Conservation (phyloP, 2,888 invertebrate genomes). For the Plebejus argus region DNA sequence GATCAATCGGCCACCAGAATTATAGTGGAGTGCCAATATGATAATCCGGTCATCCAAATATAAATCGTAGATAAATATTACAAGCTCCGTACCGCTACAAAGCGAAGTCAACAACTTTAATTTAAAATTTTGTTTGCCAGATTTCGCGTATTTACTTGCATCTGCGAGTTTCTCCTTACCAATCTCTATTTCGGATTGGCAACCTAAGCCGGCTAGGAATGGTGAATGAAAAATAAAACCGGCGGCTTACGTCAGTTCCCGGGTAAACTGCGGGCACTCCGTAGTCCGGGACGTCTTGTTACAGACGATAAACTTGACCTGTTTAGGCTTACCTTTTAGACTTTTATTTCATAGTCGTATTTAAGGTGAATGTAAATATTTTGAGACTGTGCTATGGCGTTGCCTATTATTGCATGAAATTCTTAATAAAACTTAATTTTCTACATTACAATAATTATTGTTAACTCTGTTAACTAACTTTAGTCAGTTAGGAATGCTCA, state of each 20-base stretch:
- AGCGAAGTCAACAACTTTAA: slow-evolving; percentile 25
- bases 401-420: not conserved
- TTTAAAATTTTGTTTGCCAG: slow-evolving; percentile 20
- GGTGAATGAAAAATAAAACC: slow-evolving; percentile 64
- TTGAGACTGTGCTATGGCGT: not conserved
- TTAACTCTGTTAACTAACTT: not conserved
- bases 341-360: slow-evolving; percentile 13
- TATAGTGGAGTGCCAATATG: not conserved
- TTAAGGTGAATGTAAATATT: not conserved
- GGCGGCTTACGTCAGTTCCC: slow-evolving; percentile 43
- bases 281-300: slow-evolving; percentile 50
- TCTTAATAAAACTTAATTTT: not conserved
- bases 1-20: too few relatives aligned
- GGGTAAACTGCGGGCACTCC: slow-evolving; percentile 44
- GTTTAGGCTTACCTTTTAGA: slow-evolving; percentile 34
- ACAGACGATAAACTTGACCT: slow-evolving; percentile 51
- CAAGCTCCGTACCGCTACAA: not conserved
- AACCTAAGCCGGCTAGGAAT: slow-evolving; percentile 53
- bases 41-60: not conserved
- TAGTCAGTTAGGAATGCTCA: not conserved
- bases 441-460: not conserved
- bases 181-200: slow-evolving; percentile 49
- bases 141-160: slow-evolving; percentile 46
- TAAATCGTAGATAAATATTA: not conserved
- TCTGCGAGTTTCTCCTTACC: slow-evolving; percentile 52